Evolutionary conservation across 1,140 invertebrate species (phyloP), one percentile per base, ranked within the genome.

Genomic region (Macrobrachium nipponense): DNA sequence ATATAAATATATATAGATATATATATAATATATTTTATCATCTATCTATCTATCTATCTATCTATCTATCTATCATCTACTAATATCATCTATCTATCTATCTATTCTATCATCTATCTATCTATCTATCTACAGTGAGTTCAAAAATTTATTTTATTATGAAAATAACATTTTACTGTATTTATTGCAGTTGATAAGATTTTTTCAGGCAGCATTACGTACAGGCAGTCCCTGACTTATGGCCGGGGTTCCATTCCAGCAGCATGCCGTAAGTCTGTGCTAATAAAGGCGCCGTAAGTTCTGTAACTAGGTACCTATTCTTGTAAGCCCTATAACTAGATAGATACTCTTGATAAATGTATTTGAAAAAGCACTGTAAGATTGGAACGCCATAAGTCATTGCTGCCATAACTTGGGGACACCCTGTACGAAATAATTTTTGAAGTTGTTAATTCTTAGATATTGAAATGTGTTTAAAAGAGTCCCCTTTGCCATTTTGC

Each of bases 41-140:
- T 43, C 0, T 51, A n/a, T 51, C 36, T 51, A n/a, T 76, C 36
- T 76, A 11, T 44, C 73, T 76, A 27, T 43, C 73, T 76, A 27
- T 76, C 73, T 43, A 10, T 62, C 61, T 2, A 14, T 62, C 61
- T 3, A 14, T 62, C 61, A 2, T n/a, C n/a, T n/a, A 62, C 11
- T 62, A 62, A 62, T 18, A 62, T 62, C n/a, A 18, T 76, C 23
- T 43, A 27, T 76, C 23, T 76, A 27, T 76, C 73, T 76, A 20
- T 70, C 66, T 76, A 27, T 76, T 44, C 51, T n/a, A 43, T 44
- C 51, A 27, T 76, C 73, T 76, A 27, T 76, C 73, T 76, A 27
- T 76, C 70, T 73, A 20, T 73, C 70, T 73, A 20, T 73, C 70
- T 73, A 20, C 36, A 20, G 18, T 43, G 18, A 36, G 44, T 44